These are phyloP conservation scores for Allacma fusca DNA, from an alignment of 2,888 invertebrate genomes.

Conservation along the genomic window DNA sequence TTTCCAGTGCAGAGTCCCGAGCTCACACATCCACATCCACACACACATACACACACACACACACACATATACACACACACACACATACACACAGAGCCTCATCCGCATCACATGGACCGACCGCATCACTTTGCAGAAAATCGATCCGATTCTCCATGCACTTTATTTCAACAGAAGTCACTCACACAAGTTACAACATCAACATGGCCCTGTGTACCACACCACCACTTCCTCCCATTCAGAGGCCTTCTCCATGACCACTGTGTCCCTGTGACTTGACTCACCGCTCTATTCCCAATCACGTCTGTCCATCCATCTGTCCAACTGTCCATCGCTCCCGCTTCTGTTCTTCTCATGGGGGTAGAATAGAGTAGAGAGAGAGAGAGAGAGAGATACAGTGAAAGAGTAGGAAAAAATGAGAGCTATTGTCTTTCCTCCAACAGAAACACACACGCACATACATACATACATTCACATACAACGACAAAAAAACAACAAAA, in stretches of 20 bases:
- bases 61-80: neutral
- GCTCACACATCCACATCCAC: neutral
- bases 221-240: slow-evolving; percentile 13
- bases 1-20: neutral
- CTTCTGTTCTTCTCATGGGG: slow-evolving; percentile 27
- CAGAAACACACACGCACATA: too few relatives aligned
- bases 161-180: slow-evolving; percentile 54
- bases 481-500: slow-evolving; percentile 5
- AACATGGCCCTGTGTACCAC: slow-evolving; percentile 41
- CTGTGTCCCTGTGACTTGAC: slow-evolving; percentile 29
- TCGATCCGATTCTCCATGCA: slow-evolving; percentile 52
- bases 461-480: slow-evolving; percentile 22
- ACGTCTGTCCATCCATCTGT: slow-evolving; percentile 35
- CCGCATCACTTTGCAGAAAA: slow-evolving; percentile 47
- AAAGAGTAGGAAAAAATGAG: too few relatives aligned
- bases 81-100: neutral
- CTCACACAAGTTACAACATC: slow-evolving; percentile 52
- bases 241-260: neutral
- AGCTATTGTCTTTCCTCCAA: too few relatives aligned
- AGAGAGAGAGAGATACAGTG: neutral
- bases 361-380: too few relatives aligned
- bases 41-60: slow-evolving; percentile 12
- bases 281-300: slow-evolving; percentile 42
- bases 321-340: slow-evolving; percentile 13
- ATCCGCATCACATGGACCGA: slow-evolving; percentile 35